Base-by-base conservation (phyloP, 2,888 invertebrate genomes). In the Meganola albula region DNA sequence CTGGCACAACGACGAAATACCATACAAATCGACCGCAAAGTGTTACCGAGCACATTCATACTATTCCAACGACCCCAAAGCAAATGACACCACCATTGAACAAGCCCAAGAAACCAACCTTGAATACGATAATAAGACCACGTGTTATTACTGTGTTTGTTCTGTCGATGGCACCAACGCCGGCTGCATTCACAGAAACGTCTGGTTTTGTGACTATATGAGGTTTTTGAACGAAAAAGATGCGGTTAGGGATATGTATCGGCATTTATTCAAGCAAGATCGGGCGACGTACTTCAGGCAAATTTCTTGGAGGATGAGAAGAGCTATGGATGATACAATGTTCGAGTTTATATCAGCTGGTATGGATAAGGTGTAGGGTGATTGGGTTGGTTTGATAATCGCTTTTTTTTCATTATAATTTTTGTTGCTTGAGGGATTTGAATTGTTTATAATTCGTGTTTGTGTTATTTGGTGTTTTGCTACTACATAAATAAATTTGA, bases 1-100 rank as follows among this genome's bases (percentile, higher is more conserved):
- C 27, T 83, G 79, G 79, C 79, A 82, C 57, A 64, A 74, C 50
- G 79, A 76, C 41, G 83, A 84, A 45, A 77, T 84, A 6, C 82
- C 83, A 0, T 78, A 77, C 54, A 49, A 61, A 0, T 18, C 67
- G 1, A 54, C 53, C 2, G 70, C 76, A 0, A 63, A 53, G 11
- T 84, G 83, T 45, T 53, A 34, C 12, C 63, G 83, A 9, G 72
- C 71, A 0, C 53, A 49, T 5, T 71, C 78, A 1, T 84, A 74
- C 61, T 84, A 84, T 61, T 73, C 64, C 32, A 80, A 78, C 56
- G 65, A 64, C 24, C 5, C 55, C 1, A 58, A 38, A 0, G 72
- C 76, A 0, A 73, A 72, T 13, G 56, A 70, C 12, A 75, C 76
- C 0, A 66, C 69, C 31, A 63, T 82, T 2, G 72, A 48, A 0